Percentiles rank a stretch among this genome's conserved stretches.
Evolutionary conservation across 1,140 invertebrate genomes (phyloP).

Genomic region (Stegodyphus dumicola): DNA sequence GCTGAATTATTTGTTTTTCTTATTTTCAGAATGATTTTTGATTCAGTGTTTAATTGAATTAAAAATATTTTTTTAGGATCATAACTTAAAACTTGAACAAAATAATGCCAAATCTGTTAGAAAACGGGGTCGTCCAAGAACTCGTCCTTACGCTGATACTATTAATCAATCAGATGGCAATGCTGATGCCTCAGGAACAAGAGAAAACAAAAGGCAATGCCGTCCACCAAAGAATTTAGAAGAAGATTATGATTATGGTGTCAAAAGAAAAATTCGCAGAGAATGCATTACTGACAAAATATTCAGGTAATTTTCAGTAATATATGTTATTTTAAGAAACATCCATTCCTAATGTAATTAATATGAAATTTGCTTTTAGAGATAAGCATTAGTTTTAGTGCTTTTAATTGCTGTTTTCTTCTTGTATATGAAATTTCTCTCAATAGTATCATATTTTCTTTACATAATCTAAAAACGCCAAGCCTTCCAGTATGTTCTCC

Average conservation of each 20-base stretch:
- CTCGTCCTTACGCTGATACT: slow-evolving; percentile 13
- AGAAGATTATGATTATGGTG: slow-evolving; percentile 66
- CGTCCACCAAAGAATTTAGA: slow-evolving; percentile 66
- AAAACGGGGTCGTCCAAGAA: slow-evolving; percentile 61
- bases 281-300: slow-evolving; percentile 26
- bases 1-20: too few relatives aligned
- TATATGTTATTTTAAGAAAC: too few relatives aligned
- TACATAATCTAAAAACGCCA: too few relatives aligned
- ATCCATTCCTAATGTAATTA: too few relatives aligned
- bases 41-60: too few relatives aligned
- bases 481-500: too few relatives aligned
- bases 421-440: too few relatives aligned
- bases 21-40: background rate
- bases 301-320: slow-evolving; percentile 37
- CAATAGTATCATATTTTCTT: too few relatives aligned
- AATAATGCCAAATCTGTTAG: slow-evolving; percentile 30
- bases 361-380: too few relatives aligned
- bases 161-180: background rate
- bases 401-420: too few relatives aligned
- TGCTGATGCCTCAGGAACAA: background rate
- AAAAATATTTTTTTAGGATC: slow-evolving; percentile 42
- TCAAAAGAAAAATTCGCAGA: slow-evolving; percentile 59
- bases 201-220: slow-evolving; percentile 43
- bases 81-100: slow-evolving; percentile 49
- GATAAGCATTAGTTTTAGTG: too few relatives aligned